Conservation (phyloP, 2,797 vertebrate species). For the Astyanax mexicanus region DNA sequence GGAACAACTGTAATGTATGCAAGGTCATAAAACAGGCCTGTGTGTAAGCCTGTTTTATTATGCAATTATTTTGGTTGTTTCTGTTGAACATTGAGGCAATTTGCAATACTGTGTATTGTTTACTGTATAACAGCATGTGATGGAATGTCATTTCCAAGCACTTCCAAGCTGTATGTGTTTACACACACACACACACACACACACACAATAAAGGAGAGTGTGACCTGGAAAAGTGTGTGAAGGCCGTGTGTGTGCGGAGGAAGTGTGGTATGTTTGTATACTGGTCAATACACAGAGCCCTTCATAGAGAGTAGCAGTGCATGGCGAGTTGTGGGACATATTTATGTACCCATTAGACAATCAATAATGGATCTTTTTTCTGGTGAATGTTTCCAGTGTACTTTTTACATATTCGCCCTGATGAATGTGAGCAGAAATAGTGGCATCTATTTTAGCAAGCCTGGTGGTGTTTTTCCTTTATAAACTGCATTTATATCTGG, state of each 20-base stretch:
- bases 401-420: slow-evolving; percentile 17
- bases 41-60: slow-evolving; percentile 27
- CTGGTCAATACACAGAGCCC: slow-evolving; percentile 50
- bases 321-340: slow-evolving; percentile 46
- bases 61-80: slow-evolving; percentile 36
- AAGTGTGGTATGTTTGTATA: slow-evolving; percentile 53
- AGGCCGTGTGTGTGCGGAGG: slow-evolving; percentile 33
- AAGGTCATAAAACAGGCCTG: slow-evolving; percentile 10
- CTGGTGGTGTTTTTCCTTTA: background rate
- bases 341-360: slow-evolving; percentile 45
- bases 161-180: slow-evolving; percentile 25
- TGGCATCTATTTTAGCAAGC: background rate
- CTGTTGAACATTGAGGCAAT: slow-evolving; percentile 17
- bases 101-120: slow-evolving; percentile 34
- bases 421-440: background rate
- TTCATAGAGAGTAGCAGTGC: slow-evolving; percentile 51
- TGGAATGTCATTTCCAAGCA: slow-evolving; percentile 12
- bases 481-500: background rate
- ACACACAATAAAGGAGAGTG: slow-evolving; percentile 37
- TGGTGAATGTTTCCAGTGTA: slow-evolving; percentile 28
- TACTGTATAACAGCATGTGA: slow-evolving; percentile 22
- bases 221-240: slow-evolving; percentile 36
- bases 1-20: background rate
- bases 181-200: slow-evolving; percentile 5
- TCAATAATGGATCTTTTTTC: slow-evolving; percentile 42